phyloP scores from a whole-genome alignment of 1,140 invertebrate species.

The Drosophila seguyi region DNA sequence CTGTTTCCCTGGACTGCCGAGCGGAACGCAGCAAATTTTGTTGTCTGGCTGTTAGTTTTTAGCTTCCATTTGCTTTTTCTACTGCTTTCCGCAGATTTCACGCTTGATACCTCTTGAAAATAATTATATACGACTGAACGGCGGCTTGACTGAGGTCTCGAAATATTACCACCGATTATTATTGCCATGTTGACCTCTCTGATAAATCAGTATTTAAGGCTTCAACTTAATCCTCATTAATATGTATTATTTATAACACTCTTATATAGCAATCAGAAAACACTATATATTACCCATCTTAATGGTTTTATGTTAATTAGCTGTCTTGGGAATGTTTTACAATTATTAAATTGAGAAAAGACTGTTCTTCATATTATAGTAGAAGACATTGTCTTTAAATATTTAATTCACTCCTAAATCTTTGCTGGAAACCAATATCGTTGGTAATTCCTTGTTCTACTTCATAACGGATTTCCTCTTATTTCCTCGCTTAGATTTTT shows the following conservation, averaged over 20 bases:
- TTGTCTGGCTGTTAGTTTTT: slow-evolving; percentile 50
- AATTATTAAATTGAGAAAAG: not conserved
- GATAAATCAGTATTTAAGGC: not conserved
- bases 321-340: not conserved
- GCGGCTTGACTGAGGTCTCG: too few species aligned
- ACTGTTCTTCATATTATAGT: too few species aligned
- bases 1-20: slow-evolving; percentile 62
- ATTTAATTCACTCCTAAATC: too few species aligned
- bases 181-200: not conserved
- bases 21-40: slow-evolving; percentile 38
- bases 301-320: not conserved
- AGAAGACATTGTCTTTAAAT: not conserved
- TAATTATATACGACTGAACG: not conserved
- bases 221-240: not conserved
- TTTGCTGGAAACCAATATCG: not conserved
- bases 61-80: slow-evolving; percentile 40
- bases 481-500: slow-evolving; percentile 3
- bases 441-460: slow-evolving; percentile 3
- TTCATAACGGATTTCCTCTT: not conserved
- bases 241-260: not conserved
- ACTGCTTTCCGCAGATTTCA: slow-evolving; percentile 46
- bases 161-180: not conserved
- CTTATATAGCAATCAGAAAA: not conserved
- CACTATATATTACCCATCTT: not conserved
- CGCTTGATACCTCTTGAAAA: slow-evolving; percentile 10